Evolutionary conservation across 2,888 invertebrate species (phyloP).

Genomic region (Blastobasis lacticolella): DNA sequence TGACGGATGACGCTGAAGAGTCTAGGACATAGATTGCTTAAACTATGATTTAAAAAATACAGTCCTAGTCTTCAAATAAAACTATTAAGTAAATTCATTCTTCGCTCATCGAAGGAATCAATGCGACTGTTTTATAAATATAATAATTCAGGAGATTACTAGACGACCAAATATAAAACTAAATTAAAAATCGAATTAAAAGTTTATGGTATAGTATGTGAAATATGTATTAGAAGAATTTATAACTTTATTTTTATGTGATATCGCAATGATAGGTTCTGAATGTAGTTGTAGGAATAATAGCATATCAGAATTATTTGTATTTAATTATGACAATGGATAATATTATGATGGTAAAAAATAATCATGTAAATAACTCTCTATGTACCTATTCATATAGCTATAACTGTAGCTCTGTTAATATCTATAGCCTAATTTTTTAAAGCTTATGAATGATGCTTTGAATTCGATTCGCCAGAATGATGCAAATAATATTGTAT

Average conservation of each 20-base stretch:
- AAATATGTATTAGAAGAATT: constrained; percentile 10
- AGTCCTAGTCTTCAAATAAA: too few species aligned
- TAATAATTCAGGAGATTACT: constrained; percentile 26
- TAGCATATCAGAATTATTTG: constrained; percentile 41
- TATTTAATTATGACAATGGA: constrained; percentile 3
- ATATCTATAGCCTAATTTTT: background rate
- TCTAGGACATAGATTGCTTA: too few species aligned
- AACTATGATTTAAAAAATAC: too few species aligned
- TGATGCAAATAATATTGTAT: too few species aligned
- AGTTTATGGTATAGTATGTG: background rate
- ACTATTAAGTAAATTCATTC: too few species aligned
- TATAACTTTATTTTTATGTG: constrained; percentile 28
- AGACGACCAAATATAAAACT: constrained; percentile 43
- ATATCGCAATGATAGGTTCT: constrained; percentile 27
- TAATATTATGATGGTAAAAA: constrained; percentile 15
- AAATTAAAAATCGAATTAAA: background rate
- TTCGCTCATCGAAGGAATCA: too few species aligned
- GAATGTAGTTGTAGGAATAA: constrained; percentile 28
- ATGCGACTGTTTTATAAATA: too few species aligned
- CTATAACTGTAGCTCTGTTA: too few species aligned
- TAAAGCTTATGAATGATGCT: too few species aligned
- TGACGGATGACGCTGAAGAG: too few species aligned
- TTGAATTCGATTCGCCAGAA: too few species aligned
- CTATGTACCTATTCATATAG: background rate
- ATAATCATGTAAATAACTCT: background rate